phyloP scores from a whole-genome alignment of 2,888 invertebrate genomes.

The Drosophila heteroneura region DNA sequence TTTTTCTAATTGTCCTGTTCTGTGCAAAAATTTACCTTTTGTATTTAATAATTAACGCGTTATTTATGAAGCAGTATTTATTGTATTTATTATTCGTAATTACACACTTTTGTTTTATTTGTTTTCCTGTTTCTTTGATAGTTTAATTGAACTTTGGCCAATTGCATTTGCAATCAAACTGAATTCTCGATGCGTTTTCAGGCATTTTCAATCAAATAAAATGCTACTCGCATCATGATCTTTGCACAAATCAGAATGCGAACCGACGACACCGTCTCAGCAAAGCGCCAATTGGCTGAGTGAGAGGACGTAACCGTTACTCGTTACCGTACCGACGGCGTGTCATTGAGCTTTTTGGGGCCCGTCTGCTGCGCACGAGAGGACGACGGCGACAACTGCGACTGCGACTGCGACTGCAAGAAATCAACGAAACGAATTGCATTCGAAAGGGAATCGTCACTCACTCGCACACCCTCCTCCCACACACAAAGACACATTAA shows the following conservation, averaged over 20 bases:
- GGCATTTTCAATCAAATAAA: constrained; percentile 42
- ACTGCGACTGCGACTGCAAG: constrained; percentile 63
- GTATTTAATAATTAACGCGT: neutral
- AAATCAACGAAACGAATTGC: constrained; percentile 81
- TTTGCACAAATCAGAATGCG: constrained; percentile 53
- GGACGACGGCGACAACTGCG: constrained; percentile 44
- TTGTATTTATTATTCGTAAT: neutral
- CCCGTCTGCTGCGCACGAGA: constrained; percentile 41
- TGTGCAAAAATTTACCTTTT: constrained; percentile 31
- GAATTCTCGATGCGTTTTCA: constrained; percentile 40
- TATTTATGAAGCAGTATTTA: neutral
- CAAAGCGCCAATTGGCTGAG: constrained; percentile 42
- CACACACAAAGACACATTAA: constrained; percentile 53
- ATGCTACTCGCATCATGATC: constrained; percentile 25
- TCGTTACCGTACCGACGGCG: constrained; percentile 82
- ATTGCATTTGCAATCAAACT: constrained; percentile 41
- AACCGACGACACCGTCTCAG: constrained; percentile 27
- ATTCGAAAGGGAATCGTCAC: constrained; percentile 80
- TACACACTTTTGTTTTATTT: constrained; percentile 15
- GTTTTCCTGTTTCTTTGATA: constrained; percentile 9
- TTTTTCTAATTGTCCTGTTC: neutral
- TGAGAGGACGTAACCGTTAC: constrained; percentile 47
- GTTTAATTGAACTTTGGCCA: constrained; percentile 35
- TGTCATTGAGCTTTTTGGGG: constrained; percentile 80
- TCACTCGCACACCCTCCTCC: constrained; percentile 54